Evolutionary conservation across 92 coral and sea anemone species (phyloP).

Genomic region (Palythoa caribaeorum): DNA sequence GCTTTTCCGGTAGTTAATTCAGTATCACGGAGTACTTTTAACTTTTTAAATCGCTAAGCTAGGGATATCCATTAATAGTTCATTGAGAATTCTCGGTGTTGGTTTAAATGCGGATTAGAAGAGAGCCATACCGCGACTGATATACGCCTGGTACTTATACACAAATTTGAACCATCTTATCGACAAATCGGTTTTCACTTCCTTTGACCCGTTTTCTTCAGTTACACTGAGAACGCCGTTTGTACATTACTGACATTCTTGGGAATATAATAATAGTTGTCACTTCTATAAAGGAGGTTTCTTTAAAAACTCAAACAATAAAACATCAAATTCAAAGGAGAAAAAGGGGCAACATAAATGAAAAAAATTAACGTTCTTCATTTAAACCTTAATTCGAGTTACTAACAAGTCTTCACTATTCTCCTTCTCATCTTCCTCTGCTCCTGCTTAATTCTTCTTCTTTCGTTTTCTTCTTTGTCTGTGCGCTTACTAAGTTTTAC

Average conservation of each 20-base stretch:
- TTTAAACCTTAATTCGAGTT: neutral
- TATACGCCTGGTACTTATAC: neutral
- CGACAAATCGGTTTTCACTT: neutral
- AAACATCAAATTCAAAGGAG: neutral
- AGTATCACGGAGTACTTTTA: neutral
- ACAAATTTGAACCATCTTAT: neutral
- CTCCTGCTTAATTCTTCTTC: neutral
- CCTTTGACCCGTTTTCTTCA: neutral
- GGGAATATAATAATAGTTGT: neutral
- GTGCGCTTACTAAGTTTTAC: neutral
- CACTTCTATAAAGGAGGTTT: neutral
- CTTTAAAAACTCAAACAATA: neutral
- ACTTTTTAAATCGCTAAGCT: neutral
- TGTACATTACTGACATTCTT: neutral
- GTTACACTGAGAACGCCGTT: neutral
- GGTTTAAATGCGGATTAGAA: neutral
- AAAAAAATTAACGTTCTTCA: too few relatives aligned
- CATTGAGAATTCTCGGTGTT: neutral
- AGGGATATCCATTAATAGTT: neutral
- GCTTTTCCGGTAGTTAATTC: constrained; percentile 8
- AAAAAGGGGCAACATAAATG: neutral
- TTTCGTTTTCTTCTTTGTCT: neutral
- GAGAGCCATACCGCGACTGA: neutral
- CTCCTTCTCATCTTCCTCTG: too few relatives aligned
- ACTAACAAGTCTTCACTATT: neutral